Conservation (phyloP, 2,797 vertebrate species). For the Parotocinclus haroldoi region DNA sequence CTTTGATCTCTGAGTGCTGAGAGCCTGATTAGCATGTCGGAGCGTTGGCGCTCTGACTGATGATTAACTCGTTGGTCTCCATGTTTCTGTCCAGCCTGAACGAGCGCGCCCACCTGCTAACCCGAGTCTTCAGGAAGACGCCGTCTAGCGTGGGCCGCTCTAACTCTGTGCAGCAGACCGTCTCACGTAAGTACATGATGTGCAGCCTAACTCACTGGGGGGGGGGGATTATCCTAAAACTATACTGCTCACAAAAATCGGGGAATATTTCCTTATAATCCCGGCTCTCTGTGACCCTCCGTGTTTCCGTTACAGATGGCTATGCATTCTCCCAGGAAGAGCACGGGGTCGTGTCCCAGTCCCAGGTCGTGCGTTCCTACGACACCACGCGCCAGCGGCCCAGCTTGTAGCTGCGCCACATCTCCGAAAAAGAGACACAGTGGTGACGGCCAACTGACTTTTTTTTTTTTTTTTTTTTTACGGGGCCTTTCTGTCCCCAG, state of each 20-base stretch:
- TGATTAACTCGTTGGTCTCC: constrained; percentile 43
- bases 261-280: too few species aligned
- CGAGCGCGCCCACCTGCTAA: constrained; percentile 95
- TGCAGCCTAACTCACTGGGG: too few species aligned
- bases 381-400: constrained; percentile 90
- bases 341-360: constrained; percentile 94
- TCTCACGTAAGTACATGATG: constrained; percentile 80
- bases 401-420: constrained; percentile 72
- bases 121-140: constrained; percentile 93
- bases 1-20: constrained; percentile 31
- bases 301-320: constrained; percentile 73
- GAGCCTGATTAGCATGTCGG: constrained; percentile 18
- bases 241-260: too few species aligned
- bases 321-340: constrained; percentile 99
- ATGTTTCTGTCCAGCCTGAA: constrained; percentile 77
- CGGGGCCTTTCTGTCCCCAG: constrained; percentile 47
- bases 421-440: constrained; percentile 2
- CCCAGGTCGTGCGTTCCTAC: constrained; percentile 92
- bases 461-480: constrained; percentile 36
- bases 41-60: constrained; percentile 16
- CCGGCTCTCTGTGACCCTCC: not conserved
- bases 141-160: constrained; percentile 91
- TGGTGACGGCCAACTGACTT: constrained; percentile 59
- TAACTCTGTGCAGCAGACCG: constrained; percentile 89
- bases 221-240: too few species aligned